Conservation (phyloP, 2,797 vertebrate species). For the Microctenopoma steveboyesi region DNA sequence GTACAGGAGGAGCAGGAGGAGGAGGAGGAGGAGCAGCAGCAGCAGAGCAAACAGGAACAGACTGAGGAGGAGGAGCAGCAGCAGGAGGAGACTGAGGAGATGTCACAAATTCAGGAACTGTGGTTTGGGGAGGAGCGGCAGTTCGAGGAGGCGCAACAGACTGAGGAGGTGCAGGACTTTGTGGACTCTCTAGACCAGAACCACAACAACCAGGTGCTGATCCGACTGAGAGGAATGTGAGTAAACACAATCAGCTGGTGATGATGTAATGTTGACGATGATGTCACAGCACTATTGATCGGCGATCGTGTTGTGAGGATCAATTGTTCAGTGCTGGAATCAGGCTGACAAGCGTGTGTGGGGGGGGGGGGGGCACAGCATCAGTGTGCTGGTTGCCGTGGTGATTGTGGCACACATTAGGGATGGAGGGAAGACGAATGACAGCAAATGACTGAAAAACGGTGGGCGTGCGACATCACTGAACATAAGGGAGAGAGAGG, state of each 20-base stretch:
- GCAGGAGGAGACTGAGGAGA: conserved; percentile 19
- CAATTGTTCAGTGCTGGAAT: conserved; percentile 3
- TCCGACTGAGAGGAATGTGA: conserved; percentile 77
- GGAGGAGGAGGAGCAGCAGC: neutral
- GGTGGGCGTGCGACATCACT: conserved; percentile 40
- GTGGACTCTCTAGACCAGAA: conserved; percentile 63
- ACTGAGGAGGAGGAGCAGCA: conserved; percentile 19
- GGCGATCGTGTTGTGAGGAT: conserved; percentile 2
- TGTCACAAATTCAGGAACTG: conserved; percentile 13
- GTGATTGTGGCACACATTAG: conserved; percentile 34
- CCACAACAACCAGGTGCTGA: conserved; percentile 71
- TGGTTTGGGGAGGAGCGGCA: conserved; percentile 22
- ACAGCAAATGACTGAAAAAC: conserved; percentile 37
- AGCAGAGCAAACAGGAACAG: conserved; percentile 12
- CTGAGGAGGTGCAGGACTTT: conserved; percentile 53
- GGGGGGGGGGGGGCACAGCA: conserved; percentile 1
- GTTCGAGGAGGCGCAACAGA: conserved; percentile 9
- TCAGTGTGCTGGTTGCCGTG: conserved; percentile 50
- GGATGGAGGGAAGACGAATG: conserved; percentile 34
- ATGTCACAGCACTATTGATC: conserved; percentile 3
- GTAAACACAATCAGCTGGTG: conserved; percentile 47
- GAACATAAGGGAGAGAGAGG: conserved; percentile 9
- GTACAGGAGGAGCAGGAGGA: neutral
- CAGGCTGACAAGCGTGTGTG: neutral
- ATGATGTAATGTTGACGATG: conserved; percentile 31